These are phyloP conservation scores for Crotalus tigris DNA, from an alignment of 2,113 vertebrate species.

Conservation along the genomic window DNA sequence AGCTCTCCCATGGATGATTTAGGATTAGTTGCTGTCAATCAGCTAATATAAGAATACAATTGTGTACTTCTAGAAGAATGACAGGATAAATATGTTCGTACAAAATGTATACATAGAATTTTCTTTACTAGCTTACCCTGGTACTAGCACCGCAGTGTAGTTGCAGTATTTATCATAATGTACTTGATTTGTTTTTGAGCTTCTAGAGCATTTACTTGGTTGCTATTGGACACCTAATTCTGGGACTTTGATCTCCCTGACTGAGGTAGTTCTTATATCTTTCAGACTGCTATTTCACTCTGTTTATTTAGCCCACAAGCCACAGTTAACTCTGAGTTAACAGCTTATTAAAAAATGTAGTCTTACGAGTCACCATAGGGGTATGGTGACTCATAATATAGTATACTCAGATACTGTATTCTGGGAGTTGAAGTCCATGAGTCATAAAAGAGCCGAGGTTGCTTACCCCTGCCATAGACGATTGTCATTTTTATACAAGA, in stretches of 20 bases:
- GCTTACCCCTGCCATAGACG: not conserved
- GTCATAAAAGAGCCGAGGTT: no score
- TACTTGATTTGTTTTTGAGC: not conserved
- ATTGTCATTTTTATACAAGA: not conserved
- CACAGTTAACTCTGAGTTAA: not conserved
- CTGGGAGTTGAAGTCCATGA: no score
- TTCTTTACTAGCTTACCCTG: not conserved
- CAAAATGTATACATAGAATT: not conserved
- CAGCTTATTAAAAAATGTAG: not conserved
- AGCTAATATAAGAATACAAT: not conserved
- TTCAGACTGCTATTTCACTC: not conserved
- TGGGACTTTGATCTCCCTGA: not conserved
- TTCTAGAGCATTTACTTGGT: not conserved
- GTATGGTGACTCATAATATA: no score
- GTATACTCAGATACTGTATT: no score
- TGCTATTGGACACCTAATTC: not conserved
- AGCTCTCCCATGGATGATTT: not conserved
- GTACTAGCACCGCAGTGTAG: not conserved
- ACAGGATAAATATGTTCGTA: not conserved
- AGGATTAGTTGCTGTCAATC: not conserved
- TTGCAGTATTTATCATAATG: not conserved
- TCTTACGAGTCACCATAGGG: not conserved
- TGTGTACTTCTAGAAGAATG: not conserved
- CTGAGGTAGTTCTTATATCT: not conserved
- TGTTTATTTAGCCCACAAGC: not conserved